Percentiles rank a stretch among this genome's conserved stretches.
These are phyloP conservation scores for Oligia fasciuncula DNA, from an alignment of 2,888 invertebrate species.

Conservation along the genomic window DNA sequence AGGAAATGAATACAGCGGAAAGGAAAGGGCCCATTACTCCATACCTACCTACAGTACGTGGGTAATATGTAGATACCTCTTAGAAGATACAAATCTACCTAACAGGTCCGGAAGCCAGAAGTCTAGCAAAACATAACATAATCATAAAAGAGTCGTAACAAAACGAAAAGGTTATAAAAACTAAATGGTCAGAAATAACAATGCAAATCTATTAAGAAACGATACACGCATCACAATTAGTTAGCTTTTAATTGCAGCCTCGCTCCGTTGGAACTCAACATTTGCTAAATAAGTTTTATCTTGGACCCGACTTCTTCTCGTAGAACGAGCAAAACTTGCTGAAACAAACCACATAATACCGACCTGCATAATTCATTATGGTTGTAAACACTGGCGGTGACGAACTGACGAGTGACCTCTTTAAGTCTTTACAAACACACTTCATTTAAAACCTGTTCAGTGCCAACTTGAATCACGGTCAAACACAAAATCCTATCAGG, in stretches of 20 bases:
- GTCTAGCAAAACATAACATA: conserved; percentile 2
- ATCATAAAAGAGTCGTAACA: background rate
- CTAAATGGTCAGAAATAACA: conserved; percentile 41
- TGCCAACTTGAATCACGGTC: conserved; percentile 51
- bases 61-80: background rate
- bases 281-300: conserved; percentile 14
- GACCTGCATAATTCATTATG: conserved; percentile 25
- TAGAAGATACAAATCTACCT: background rate
- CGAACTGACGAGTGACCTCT: conserved; percentile 43
- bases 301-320: too few relatives aligned
- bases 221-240: conserved; percentile 45
- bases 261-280: conserved; percentile 23
- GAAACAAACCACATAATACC: background rate
- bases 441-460: conserved; percentile 44
- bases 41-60: background rate
- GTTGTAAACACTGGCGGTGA: conserved; percentile 18
- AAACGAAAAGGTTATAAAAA: conserved; percentile 50
- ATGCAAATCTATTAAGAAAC: conserved; percentile 50
- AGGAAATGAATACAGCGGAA: background rate
- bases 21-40: conserved; percentile 2
- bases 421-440: conserved; percentile 28
- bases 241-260: conserved; percentile 38
- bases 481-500: conserved; percentile 37
- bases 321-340: conserved; percentile 10
- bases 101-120: conserved; percentile 3